Evolutionary conservation across 2,888 invertebrate species (phyloP).

Genomic region (Steinernema scapterisci): DNA sequence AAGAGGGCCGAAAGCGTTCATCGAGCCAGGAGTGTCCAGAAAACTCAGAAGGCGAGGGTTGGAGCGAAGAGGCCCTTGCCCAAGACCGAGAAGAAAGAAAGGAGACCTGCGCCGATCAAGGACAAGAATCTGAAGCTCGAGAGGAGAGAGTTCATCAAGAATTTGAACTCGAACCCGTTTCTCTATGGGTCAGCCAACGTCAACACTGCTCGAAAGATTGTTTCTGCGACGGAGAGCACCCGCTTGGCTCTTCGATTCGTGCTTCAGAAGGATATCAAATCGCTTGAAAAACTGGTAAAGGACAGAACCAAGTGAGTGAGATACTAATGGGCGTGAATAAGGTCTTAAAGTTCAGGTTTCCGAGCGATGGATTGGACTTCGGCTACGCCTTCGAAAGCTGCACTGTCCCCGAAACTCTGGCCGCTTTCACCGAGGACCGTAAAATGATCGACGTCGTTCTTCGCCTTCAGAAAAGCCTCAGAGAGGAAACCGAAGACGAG

Average conservation of each 20-base stretch:
- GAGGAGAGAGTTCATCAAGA: constrained; percentile 3
- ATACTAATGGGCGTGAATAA: not conserved
- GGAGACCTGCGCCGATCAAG: not conserved
- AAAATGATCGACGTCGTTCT: constrained; percentile 13
- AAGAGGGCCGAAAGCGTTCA: not conserved
- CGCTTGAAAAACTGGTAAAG: constrained; percentile 11
- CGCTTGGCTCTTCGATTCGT: not conserved
- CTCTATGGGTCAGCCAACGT: not conserved
- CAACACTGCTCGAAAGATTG: not conserved
- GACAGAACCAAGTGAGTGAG: not conserved
- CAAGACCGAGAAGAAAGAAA: not conserved
- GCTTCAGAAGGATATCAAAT: constrained; percentile 18
- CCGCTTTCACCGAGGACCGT: constrained; percentile 14
- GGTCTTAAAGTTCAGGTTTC: constrained; percentile 16
- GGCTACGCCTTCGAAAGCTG: constrained; percentile 16
- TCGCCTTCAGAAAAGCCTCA: not conserved
- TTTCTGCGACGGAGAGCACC: not conserved
- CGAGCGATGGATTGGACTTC: not conserved
- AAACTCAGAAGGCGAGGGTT: not conserved
- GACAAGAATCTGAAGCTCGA: not conserved
- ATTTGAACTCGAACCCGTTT: not conserved
- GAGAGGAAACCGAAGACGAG: constrained; percentile 3
- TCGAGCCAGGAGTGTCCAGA: not conserved
- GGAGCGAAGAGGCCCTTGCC: not conserved
- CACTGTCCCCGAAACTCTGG: not conserved